Percentiles rank a stretch among this genome's conserved stretches.
phyloP scores from a whole-genome alignment of 2,113 vertebrate genomes.

The Raphicerus campestris region DNA sequence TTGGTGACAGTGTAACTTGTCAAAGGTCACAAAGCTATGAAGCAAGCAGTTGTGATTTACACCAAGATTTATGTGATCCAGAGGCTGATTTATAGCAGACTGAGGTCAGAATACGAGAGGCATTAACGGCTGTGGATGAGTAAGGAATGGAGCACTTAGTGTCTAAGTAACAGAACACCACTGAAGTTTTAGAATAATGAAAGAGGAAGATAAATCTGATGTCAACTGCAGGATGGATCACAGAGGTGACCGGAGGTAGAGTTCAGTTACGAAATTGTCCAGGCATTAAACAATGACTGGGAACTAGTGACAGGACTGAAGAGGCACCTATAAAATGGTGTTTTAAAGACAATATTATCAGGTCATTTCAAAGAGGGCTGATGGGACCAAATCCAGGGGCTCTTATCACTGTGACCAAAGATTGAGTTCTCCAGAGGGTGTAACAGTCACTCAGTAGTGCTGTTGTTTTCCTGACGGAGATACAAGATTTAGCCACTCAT shows the following conservation, averaged over 20 bases:
- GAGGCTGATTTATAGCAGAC: neutral
- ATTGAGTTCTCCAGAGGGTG: neutral
- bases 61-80: neutral
- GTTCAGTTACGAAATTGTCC: neutral
- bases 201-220: constrained; percentile 23
- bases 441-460: neutral
- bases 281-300: neutral
- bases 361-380: neutral
- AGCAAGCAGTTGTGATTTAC: neutral
- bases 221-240: neutral
- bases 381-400: neutral
- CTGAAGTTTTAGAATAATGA: neutral
- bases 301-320: neutral
- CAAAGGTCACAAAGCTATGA: neutral
- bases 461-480: neutral
- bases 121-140: neutral
- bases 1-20: neutral
- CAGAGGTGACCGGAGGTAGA: neutral
- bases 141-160: neutral
- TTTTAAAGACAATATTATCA: neutral
- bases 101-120: neutral
- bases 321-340: neutral
- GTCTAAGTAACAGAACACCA: neutral
- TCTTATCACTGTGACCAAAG: neutral
- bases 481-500: neutral